These are phyloP conservation scores for Dyspetes luteomarginatus DNA, from an alignment of 2,888 invertebrate species.

Conservation along the genomic window DNA sequence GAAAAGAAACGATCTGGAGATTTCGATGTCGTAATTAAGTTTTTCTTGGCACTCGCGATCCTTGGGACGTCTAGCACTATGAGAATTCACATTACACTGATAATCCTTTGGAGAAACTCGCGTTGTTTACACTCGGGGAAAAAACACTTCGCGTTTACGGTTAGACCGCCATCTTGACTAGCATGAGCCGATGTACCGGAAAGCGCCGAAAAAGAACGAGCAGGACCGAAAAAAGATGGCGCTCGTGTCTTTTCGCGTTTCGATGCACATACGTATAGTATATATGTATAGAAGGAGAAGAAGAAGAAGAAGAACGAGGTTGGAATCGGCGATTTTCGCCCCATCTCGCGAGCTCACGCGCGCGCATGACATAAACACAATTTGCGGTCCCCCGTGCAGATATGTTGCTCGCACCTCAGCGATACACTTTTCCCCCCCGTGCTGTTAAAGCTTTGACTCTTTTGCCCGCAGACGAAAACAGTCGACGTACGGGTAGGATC, in stretches of 20 bases:
- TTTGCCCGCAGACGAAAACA: constrained; percentile 59
- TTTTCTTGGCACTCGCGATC: too few species aligned
- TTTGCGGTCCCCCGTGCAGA: not conserved
- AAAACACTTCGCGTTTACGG: not conserved
- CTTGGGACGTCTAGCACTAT: too few species aligned
- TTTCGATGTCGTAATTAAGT: too few species aligned
- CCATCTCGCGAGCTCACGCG: constrained; percentile 42
- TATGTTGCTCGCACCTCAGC: not conserved
- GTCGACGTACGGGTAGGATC: constrained; percentile 48
- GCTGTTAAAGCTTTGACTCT: constrained; percentile 40
- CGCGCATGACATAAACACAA: constrained; percentile 49
- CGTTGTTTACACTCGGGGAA: too few species aligned
- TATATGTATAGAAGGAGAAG: too few species aligned
- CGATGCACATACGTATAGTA: too few species aligned
- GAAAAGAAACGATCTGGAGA: too few species aligned
- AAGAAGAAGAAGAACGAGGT: too few species aligned
- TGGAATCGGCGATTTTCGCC: constrained; percentile 25
- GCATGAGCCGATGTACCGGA: too few species aligned
- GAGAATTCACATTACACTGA: too few species aligned
- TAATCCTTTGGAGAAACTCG: too few species aligned
- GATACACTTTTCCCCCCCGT: not conserved
- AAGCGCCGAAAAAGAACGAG: not conserved
- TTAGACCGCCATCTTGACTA: not conserved
- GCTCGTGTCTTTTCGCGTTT: not conserved
- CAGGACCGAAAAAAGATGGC: not conserved